Evolutionary conservation across 2,888 invertebrate species (phyloP), one percentile per base, ranked within the genome.

Genomic region (Oxyteleia sp.): DNA sequence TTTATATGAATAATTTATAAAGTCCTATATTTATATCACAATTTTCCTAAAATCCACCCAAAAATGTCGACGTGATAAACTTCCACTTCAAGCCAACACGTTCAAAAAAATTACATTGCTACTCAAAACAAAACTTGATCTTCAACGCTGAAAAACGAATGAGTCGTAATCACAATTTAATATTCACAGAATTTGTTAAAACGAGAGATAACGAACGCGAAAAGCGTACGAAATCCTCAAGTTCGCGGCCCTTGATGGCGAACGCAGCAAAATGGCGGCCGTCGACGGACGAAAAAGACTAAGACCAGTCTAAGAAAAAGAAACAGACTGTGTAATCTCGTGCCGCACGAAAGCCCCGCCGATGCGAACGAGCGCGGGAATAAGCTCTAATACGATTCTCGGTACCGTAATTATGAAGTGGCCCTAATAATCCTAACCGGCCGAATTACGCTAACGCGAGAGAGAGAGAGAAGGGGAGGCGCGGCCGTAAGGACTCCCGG

Each of bases 361-460:
- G 57, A 59, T 43, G 5, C 32, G 47, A 55, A 47, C 43, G 53
- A 63, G 57, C 61, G 76, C 61, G 53, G 75, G 74, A 72, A 81
- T 81, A 63, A 78, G 66, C 79, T 79, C 85, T 85, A 85, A 85
- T 66, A 80, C 83, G 81, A 64, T 82, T 85, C 85, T 82, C 59
- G 57, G 84, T 82, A 84, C 80, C 84, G 29, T 82, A 84, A 85
- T 85, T 85, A 85, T 78, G 84, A 84, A 75, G 59, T 76, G 81
- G 79, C 68, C 76, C 83, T 84, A 81, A 84, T 66, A 84, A 84
- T 80, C 82, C 78, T 84, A 84, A 82, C 83, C 75, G 45, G 66
- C 82, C 83, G 83, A 86, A 86, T 87, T 85, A 87, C 85, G 85
- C 84, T 74, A 63, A 84, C 72, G 72, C 47, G 83, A 53, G 38